phyloP scores from a whole-genome alignment of 2,888 invertebrate species.

The Synergus itoensis region DNA sequence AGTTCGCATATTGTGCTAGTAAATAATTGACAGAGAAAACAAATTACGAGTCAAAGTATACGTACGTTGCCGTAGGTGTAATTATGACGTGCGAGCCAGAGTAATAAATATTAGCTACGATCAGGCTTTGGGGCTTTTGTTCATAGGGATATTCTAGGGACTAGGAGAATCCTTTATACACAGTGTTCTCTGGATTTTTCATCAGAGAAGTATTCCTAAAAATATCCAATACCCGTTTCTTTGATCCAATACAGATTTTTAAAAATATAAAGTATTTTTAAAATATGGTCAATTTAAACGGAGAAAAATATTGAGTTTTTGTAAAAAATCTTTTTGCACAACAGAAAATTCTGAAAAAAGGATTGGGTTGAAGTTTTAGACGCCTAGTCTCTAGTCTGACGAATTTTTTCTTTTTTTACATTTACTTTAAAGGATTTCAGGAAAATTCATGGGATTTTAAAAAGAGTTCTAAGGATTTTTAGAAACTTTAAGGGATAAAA shows the following conservation, averaged over 20 bases:
- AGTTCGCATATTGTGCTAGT: slow-evolving; percentile 52
- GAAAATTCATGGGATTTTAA: too few species aligned
- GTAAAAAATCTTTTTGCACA: too few species aligned
- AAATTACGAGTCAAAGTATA: slow-evolving; percentile 49
- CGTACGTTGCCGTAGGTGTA: slow-evolving; percentile 51
- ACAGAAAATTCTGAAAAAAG: too few species aligned
- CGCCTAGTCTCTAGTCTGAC: too few species aligned
- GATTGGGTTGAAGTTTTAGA: too few species aligned
- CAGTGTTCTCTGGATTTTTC: neutral
- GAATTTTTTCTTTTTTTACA: too few species aligned
- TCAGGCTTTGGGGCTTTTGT: slow-evolving; percentile 43
- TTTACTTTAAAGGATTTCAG: too few species aligned
- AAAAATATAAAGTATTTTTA: too few species aligned
- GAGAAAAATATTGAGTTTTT: neutral
- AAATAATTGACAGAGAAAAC: slow-evolving; percentile 61
- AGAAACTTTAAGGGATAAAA: too few species aligned
- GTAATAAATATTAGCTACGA: slow-evolving; percentile 51
- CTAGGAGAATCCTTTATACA: neutral
- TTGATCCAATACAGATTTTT: too few species aligned
- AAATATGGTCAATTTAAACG: too few species aligned
- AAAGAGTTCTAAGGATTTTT: too few species aligned
- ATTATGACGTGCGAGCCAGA: slow-evolving; percentile 53
- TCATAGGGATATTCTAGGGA: slow-evolving; percentile 17
- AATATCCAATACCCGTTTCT: neutral
- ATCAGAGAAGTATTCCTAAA: neutral